Base-by-base conservation (phyloP, 1,140 invertebrate species). In the Papilio polytes region DNA sequence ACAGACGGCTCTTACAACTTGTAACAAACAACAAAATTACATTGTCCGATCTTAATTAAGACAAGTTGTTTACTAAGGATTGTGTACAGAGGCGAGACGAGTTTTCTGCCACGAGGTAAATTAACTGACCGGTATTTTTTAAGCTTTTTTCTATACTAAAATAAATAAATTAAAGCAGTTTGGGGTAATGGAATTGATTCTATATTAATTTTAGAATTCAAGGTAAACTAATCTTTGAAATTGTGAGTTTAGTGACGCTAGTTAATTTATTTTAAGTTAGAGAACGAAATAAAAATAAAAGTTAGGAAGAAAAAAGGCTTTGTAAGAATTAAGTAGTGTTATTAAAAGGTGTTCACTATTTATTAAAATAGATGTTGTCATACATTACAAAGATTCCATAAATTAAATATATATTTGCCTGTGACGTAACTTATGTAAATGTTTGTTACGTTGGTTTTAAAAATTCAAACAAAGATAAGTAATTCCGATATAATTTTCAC, bases 1-100 rank as follows among this genome's bases (percentile, higher is more conserved):
- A 70, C 12, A 13, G n/a, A 79, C 9, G 59, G 74, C 77, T 78
- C 31, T 80, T 78, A 36, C 84, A 26, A 66, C 76, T 85, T 87
- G 63, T 9, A 81, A 74, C 81, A 53, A 4, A 76, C 78, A 74
- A 86, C 84, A 86, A 85, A 84, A 86, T 82, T 83, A 87, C 87
- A 88, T 82, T 87, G 88, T 87, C 85, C 87, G 87, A 89, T 88
- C 86, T 90, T 89, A 86, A 89, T 89, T 88, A 89, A 85, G 78
- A 81, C 79, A 88, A 88, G 84, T 89, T 89, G 86, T 89, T 90
- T 89, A 84, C 84, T 83, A 83, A 89, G 85, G 85, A 86, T 85
- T 26, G 80, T 80, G 83, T 84, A 88, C 84, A 83, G 63, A 84
- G 66, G 80, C 78, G 80, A 72, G 53, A 74, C 81, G 20, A 66